Evolutionary conservation across 1,140 invertebrate species (phyloP).

Genomic region (Kradibia gibbosae): DNA sequence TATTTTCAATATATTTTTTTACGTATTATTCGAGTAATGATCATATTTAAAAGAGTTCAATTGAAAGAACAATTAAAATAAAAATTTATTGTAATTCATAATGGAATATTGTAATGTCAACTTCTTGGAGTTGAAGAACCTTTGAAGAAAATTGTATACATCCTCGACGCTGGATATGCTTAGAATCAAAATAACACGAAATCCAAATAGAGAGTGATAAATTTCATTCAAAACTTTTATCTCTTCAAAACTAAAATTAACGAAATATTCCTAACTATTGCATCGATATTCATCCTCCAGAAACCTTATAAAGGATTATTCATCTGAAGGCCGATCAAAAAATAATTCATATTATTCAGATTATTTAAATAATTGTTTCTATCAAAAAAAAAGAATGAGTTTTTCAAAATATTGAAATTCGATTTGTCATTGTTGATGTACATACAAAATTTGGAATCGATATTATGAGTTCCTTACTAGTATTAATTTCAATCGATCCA

Average conservation of each 20-base stretch:
- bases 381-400: neutral
- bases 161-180: too few species aligned
- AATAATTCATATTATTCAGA: neutral
- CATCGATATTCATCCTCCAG: neutral
- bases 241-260: neutral
- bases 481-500: too few species aligned
- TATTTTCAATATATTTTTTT: too few species aligned
- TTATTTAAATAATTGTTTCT: constrained; percentile 3
- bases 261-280: neutral
- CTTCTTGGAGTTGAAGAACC: too few species aligned
- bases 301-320: neutral
- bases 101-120: too few species aligned
- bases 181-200: neutral
- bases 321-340: neutral
- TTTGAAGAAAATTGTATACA: too few species aligned
- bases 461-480: too few species aligned
- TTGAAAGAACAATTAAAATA: too few species aligned
- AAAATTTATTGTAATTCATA: too few species aligned
- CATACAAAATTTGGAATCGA: too few species aligned
- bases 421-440: neutral
- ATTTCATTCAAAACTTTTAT: constrained; percentile 13
- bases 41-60: too few species aligned
- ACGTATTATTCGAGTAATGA: too few species aligned
- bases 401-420: neutral
- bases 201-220: neutral